Conservation (phyloP, 1,140 invertebrate species). For the Drosophila kohkoa region DNA sequence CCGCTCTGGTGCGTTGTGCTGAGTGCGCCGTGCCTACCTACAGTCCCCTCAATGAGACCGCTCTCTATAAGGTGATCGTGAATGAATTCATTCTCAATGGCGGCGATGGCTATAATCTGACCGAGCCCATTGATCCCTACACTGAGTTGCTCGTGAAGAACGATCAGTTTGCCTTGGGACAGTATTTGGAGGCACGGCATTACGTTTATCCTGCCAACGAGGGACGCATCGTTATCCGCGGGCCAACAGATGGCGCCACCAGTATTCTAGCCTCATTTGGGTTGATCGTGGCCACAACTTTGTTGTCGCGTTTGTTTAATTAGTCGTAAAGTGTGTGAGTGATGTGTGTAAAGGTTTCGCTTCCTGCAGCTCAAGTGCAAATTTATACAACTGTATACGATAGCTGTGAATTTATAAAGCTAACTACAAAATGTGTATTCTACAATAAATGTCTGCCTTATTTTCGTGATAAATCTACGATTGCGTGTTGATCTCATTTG, state of each 20-base stretch:
- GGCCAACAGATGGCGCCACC: constrained; percentile 9
- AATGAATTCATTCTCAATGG: constrained; percentile 60
- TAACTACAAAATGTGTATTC: not conserved
- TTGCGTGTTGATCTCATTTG: not conserved
- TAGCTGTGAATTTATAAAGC: constrained; percentile 26
- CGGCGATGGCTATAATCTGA: constrained; percentile 62
- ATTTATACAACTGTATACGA: constrained; percentile 8
- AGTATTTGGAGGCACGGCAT: constrained; percentile 61
- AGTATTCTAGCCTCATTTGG: constrained; percentile 47
- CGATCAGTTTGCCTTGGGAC: constrained; percentile 56
- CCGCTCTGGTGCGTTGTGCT: constrained; percentile 86
- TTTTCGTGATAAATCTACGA: constrained; percentile 2
- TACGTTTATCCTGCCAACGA: constrained; percentile 86
- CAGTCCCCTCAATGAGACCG: constrained; percentile 79
- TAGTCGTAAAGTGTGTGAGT: constrained; percentile 2
- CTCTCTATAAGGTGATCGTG: constrained; percentile 86
- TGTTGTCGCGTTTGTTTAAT: constrained; percentile 32
- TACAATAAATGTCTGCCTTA: constrained; percentile 12
- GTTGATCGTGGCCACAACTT: constrained; percentile 47
- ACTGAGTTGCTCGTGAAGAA: constrained; percentile 42
- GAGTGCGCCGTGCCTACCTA: constrained; percentile 86
- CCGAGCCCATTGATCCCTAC: constrained; percentile 33
- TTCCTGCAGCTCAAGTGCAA: constrained; percentile 1
- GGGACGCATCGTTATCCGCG: constrained; percentile 84
- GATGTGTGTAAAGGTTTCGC: too few species aligned